Base-by-base conservation (phyloP, 2,888 invertebrate species). In the Orthosia incerta region DNA sequence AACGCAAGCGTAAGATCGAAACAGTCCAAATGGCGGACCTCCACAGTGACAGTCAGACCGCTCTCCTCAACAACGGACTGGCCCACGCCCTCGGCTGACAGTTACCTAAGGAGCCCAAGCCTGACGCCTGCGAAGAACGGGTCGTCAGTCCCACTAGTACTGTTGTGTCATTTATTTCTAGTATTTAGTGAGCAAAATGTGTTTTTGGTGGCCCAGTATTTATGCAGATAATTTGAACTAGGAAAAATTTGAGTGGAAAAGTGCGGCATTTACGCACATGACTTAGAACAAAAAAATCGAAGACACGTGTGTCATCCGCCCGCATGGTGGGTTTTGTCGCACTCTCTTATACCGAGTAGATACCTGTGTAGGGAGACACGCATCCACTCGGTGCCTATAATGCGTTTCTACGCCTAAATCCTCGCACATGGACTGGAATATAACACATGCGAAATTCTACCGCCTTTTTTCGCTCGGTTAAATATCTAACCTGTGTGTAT, bases 51-150 rank as follows among this genome's bases (percentile, higher is more conserved):
- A 95, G 95, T 71, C 92, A 91, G 79, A 91, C 95, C 0, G 93
- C 93, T 3, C 90, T 96, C 72, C 89, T 96, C 65, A 87, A 90
- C 86, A 87, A 82, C 86, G 89, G 88, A 0, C 77, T 91, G 60
- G 76, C 91, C 13, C 94, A 94, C 85, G 77, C 93, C 63, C 91
- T 94, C 83, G 95, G 95, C 90, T 95, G 95, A 95, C 94, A 73
- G 72, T 53, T 63, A 74, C 61, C 63, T 11, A 72, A 45, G 48
- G 66, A 12, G 7, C 16, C 56, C 12, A 48, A 20, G 18, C 61
- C 71, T 26, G 60, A 46, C 51, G n/a, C 45, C 48, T 9, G 15
- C 15, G 82, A 75, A 56, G 85, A 77, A 2, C 70, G 74, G 11
- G 74, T 85, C 7, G 66, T 89, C 72, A 94, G 94, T 69, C 94